Evolutionary conservation across 2,797 vertebrate genomes (phyloP).

Genomic region (Stomatorhinus walkeri): DNA sequence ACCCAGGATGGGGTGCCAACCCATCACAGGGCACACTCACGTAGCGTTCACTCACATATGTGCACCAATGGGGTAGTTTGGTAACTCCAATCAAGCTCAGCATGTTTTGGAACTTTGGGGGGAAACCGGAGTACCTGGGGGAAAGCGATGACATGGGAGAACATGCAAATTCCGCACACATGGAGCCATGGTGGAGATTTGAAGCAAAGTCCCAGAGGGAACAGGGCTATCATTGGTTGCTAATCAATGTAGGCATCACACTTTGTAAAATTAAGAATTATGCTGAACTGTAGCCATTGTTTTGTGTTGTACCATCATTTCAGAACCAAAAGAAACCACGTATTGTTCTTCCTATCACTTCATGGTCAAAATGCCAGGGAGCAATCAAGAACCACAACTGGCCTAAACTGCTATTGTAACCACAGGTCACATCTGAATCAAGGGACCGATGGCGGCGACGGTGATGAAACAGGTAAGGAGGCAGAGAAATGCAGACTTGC

Average conservation of each 20-base stretch:
- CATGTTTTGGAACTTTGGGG: not conserved
- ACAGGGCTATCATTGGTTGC: not conserved
- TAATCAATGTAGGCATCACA: not conserved
- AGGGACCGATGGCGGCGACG: not conserved
- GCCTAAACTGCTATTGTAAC: not conserved
- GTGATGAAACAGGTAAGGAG: not conserved
- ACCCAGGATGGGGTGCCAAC: not conserved
- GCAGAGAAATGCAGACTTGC: not conserved
- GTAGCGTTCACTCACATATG: not conserved
- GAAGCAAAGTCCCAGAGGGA: not conserved
- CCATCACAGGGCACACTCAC: not conserved
- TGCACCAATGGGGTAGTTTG: not conserved
- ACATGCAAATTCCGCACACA: not conserved
- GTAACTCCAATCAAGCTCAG: not conserved
- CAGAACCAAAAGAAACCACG: not conserved
- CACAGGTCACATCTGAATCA: not conserved
- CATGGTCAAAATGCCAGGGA: not conserved
- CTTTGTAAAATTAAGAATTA: not conserved
- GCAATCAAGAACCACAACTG: not conserved
- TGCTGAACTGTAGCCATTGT: not conserved
- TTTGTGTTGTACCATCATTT: not conserved
- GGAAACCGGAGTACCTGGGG: not conserved
- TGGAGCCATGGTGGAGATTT: not conserved
- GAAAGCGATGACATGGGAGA: not conserved
- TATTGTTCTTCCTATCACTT: not conserved